Evolutionary conservation across 2,888 invertebrate genomes (phyloP).

Genomic region (Temnothorax rugatulus): DNA sequence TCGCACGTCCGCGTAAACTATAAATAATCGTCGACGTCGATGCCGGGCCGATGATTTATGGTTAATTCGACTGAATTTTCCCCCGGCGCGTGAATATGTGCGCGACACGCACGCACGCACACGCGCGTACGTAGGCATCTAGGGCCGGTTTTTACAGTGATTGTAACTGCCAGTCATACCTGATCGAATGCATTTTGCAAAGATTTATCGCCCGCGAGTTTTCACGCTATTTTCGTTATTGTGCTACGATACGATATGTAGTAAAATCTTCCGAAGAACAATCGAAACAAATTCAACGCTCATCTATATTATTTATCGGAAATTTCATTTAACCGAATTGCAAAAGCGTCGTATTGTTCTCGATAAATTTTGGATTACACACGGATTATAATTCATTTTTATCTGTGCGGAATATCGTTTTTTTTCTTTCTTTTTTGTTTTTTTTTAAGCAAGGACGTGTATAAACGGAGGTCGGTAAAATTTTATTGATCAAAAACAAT

Average conservation of each 20-base stretch:
- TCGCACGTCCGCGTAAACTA: slow-evolving; percentile 43
- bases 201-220: slow-evolving; percentile 58
- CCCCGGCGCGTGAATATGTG: slow-evolving; percentile 36
- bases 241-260: slow-evolving; percentile 2
- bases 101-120: slow-evolving; percentile 6
- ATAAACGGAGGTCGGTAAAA: not conserved
- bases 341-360: slow-evolving; percentile 52
- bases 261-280: slow-evolving; percentile 44
- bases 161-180: slow-evolving; percentile 68
- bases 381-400: slow-evolving; percentile 47
- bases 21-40: slow-evolving; percentile 53
- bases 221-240: slow-evolving; percentile 49
- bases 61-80: slow-evolving; percentile 55
- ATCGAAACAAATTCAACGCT: slow-evolving; percentile 47
- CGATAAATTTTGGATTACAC: slow-evolving; percentile 53
- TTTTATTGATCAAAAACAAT: slow-evolving; percentile 8
- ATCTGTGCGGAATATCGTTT: slow-evolving; percentile 25
- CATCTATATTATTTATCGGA: slow-evolving; percentile 52
- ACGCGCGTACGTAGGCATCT: not conserved
- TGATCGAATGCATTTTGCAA: slow-evolving; percentile 71
- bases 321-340: slow-evolving; percentile 49
- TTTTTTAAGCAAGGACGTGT: not conserved
- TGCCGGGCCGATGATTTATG: slow-evolving; percentile 49
- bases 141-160: slow-evolving; percentile 49
- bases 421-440: not conserved